Evolutionary conservation across 1,140 invertebrate genomes (phyloP).

Genomic region (Lasioglossum albipes): DNA sequence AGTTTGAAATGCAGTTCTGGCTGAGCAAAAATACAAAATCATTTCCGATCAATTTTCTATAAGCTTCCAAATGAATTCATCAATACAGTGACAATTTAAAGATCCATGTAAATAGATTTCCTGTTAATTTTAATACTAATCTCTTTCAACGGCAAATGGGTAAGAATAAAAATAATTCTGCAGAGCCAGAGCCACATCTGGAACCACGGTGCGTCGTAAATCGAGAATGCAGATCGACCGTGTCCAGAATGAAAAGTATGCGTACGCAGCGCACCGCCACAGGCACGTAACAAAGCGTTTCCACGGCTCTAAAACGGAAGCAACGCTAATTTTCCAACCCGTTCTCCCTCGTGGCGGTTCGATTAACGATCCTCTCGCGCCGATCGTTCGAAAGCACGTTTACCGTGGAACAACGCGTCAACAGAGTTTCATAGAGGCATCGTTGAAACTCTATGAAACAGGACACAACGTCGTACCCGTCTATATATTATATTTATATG

Average conservation of each 20-base stretch:
- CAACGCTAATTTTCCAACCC: neutral
- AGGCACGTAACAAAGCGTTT: neutral
- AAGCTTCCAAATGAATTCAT: too few relatives aligned
- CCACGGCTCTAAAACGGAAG: constrained; percentile 1
- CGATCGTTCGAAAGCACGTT: neutral
- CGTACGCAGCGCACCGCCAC: neutral
- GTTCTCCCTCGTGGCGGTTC: neutral
- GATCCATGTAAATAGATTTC: too few relatives aligned
- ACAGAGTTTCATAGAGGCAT: constrained; percentile 8
- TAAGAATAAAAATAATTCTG: too few relatives aligned
- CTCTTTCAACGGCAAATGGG: too few relatives aligned
- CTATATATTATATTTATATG: constrained; percentile 14
- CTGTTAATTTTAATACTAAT: too few relatives aligned
- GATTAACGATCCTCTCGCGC: constrained; percentile 23
- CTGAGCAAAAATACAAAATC: too few relatives aligned
- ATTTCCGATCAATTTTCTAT: too few relatives aligned
- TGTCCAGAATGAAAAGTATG: neutral
- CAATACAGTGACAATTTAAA: too few relatives aligned
- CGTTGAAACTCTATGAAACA: constrained; percentile 25
- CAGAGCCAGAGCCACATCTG: too few relatives aligned
- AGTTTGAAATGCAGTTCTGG: too few relatives aligned
- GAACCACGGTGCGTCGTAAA: neutral
- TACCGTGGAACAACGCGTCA: neutral
- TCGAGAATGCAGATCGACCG: constrained; percentile 3
- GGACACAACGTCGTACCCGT: constrained; percentile 16